phyloP scores from a whole-genome alignment of 2,888 invertebrate species.

The Torymus texanus region DNA sequence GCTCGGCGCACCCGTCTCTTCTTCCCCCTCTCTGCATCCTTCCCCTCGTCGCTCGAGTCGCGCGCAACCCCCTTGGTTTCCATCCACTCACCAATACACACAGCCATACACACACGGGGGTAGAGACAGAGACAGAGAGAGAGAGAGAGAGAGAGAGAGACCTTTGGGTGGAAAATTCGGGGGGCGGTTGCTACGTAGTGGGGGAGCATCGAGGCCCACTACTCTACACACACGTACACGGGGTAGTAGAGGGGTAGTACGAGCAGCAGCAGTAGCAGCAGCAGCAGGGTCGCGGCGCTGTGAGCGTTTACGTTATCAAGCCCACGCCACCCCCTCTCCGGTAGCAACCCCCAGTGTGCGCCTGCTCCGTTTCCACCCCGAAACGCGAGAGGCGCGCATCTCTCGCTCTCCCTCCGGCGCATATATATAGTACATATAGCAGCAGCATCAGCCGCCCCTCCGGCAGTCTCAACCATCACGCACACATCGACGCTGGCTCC shows the following conservation, averaged over 20 bases:
- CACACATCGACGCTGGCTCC: neutral
- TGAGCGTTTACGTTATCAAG: neutral
- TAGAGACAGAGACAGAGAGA: neutral
- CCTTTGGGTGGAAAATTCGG: constrained; percentile 13
- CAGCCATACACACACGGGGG: neutral
- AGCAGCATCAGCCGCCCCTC: neutral
- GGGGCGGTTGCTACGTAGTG: neutral
- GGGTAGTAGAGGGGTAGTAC: too few relatives aligned
- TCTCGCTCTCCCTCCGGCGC: constrained; percentile 20
- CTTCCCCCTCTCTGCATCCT: neutral
- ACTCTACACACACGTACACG: too few relatives aligned
- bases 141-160: neutral
- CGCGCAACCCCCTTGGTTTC: neutral
- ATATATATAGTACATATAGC: neutral
- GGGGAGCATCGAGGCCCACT: neutral
- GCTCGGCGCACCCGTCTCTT: neutral
- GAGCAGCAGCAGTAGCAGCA: neutral
- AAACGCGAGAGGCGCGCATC: constrained; percentile 14
- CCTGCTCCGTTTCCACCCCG: constrained; percentile 45
- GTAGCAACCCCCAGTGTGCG: constrained; percentile 29
- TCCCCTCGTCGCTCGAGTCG: neutral
- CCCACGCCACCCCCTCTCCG: neutral
- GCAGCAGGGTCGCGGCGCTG: neutral
- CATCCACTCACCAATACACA: neutral
- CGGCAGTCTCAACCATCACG: constrained; percentile 20